These are phyloP conservation scores for Mobula hypostoma DNA, from an alignment of 2,113 vertebrate genomes.

Conservation along the genomic window DNA sequence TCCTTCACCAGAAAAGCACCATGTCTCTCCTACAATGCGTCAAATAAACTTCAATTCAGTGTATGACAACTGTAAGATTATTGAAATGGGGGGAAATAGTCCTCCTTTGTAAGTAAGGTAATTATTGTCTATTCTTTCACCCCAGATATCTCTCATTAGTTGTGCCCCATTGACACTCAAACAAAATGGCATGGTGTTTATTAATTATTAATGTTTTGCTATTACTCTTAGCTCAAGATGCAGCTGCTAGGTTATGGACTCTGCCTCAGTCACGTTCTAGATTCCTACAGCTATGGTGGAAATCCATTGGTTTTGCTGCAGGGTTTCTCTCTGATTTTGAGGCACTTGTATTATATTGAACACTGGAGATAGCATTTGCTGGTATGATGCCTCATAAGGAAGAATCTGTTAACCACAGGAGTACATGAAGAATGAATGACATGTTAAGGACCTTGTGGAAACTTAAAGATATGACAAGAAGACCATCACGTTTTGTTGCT, in stretches of 20 bases:
- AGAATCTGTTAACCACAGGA: not conserved
- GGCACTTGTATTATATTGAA: not conserved
- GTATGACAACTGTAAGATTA: not conserved
- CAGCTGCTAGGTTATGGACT: not conserved
- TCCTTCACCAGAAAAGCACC: not conserved
- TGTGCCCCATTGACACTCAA: not conserved
- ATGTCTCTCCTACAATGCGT: not conserved
- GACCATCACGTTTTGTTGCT: not conserved
- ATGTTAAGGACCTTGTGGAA: not conserved
- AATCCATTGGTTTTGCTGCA: not conserved
- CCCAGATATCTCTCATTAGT: not conserved
- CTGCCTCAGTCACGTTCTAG: not conserved
- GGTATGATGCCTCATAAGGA: not conserved
- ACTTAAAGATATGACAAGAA: not conserved
- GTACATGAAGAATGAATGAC: not conserved
- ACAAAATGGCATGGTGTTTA: not conserved
- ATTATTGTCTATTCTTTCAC: not conserved
- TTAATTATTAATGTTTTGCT: not conserved
- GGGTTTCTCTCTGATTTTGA: not conserved
- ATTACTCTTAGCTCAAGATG: not conserved
- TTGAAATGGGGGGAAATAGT: not conserved
- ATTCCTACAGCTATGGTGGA: not conserved
- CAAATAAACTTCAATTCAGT: not conserved
- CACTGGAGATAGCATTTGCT: not conserved
- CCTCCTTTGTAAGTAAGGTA: not conserved